Evolutionary conservation across 2,113 vertebrate genomes (phyloP).

Genomic region (Pelecanoides urinatrix): DNA sequence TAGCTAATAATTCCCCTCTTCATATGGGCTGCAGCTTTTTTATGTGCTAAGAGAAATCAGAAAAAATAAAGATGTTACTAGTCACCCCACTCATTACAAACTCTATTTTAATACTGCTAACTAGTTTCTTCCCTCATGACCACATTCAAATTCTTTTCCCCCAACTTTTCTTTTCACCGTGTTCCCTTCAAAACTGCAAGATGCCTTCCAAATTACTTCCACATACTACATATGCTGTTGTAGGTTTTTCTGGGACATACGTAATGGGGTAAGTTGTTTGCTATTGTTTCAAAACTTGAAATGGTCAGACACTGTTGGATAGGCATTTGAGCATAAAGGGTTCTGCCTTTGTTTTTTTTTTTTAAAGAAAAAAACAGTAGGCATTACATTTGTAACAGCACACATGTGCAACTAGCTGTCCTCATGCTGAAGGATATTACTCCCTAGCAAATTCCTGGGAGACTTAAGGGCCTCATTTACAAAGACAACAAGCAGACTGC

Average conservation of each 20-base stretch:
- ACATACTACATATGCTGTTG: not conserved
- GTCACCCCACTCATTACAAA: not conserved
- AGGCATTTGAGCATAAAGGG: not conserved
- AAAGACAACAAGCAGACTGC: not conserved
- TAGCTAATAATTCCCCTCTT: constrained; percentile 37
- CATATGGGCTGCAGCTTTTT: constrained; percentile 3
- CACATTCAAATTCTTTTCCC: not conserved
- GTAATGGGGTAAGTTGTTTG: not conserved
- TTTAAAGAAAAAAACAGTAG: not conserved
- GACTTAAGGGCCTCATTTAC: not conserved
- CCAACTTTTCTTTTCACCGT: not conserved
- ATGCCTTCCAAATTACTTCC: constrained; percentile 38
- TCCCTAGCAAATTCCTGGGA: not conserved
- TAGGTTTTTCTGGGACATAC: not conserved
- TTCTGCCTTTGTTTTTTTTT: not conserved
- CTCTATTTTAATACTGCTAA: not conserved
- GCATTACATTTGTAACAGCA: not conserved
- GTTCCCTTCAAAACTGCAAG: not conserved
- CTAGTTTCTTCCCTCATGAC: not conserved
- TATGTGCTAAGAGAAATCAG: constrained; percentile 53
- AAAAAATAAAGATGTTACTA: constrained; percentile 37
- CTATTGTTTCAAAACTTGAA: constrained; percentile 19
- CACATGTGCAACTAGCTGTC: not conserved
- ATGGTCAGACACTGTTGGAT: not conserved
- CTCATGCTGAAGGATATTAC: not conserved